Conservation (phyloP, 2,797 vertebrate species). For the Enteromius radiatus region DNA sequence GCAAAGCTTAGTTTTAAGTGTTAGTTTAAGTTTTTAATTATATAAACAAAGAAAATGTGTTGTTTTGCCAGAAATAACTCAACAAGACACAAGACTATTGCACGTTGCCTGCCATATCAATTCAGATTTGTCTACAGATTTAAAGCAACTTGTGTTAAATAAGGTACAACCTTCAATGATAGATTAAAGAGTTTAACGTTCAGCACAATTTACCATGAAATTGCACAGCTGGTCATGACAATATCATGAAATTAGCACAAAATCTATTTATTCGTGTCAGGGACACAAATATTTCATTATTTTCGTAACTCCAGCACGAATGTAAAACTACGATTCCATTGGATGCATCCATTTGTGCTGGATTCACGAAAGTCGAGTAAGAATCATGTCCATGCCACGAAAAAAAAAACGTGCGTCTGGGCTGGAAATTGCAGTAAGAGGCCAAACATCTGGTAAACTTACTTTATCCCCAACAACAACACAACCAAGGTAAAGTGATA, state of each 20-base stretch:
- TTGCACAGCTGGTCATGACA: no score
- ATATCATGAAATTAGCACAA: no score
- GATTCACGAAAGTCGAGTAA: no score
- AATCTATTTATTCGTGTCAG: no score
- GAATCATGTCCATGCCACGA: no score
- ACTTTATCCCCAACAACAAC: neutral
- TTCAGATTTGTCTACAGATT: neutral
- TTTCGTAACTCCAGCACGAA: no score
- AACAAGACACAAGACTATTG: neutral
- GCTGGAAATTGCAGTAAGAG: neutral
- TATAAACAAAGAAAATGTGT: neutral
- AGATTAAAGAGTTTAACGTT: neutral
- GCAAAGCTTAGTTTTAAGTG: neutral
- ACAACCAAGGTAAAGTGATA: neutral
- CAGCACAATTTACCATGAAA: neutral
- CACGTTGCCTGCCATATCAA: neutral
- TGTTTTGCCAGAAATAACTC: neutral
- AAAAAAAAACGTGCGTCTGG: no score
- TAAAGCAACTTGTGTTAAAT: constrained; percentile 1
- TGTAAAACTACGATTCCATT: no score
- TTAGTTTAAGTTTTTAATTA: no score
- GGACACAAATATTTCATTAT: no score
- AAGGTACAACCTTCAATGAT: constrained; percentile 7
- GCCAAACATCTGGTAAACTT: constrained; percentile 21
- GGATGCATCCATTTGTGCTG: no score